These are phyloP conservation scores for Leptocoma aspasia DNA, from an alignment of 2,113 vertebrate genomes.

Conservation along the genomic window DNA sequence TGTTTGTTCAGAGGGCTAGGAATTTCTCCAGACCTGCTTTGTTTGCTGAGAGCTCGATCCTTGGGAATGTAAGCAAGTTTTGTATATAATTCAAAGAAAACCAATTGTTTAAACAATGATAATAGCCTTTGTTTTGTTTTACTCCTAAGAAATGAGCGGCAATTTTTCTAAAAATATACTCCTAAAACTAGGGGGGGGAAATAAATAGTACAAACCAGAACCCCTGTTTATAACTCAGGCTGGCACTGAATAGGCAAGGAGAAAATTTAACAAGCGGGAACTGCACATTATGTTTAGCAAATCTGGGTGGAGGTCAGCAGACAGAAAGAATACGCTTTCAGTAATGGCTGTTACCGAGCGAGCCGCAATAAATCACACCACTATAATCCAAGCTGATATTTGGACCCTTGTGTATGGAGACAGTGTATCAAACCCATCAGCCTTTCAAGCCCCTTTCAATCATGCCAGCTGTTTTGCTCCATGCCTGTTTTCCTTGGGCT, in stretches of 20 bases:
- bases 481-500: not conserved
- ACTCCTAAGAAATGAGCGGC: constrained; percentile 15
- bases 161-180: constrained; percentile 64
- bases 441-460: constrained; percentile 7
- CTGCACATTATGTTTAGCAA: constrained; percentile 40
- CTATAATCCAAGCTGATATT: constrained; percentile 36
- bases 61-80: constrained; percentile 65
- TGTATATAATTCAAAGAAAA: constrained; percentile 67
- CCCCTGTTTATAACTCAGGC: constrained; percentile 51
- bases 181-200: constrained; percentile 19
- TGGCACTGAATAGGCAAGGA: constrained; percentile 48
- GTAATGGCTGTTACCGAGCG: not conserved
- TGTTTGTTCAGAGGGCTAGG: constrained; percentile 42
- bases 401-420: not conserved
- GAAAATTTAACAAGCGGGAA: constrained; percentile 48
- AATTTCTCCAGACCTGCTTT: constrained; percentile 65
- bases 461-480: not conserved
- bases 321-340: not conserved
- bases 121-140: constrained; percentile 59
- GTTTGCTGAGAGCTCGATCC: constrained; percentile 55
- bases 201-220: constrained; percentile 45
- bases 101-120: constrained; percentile 64
- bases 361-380: constrained; percentile 25
- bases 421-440: not conserved
- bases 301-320: constrained; percentile 58